A percentile compares a stretch with the other conserved stretches of the same genome.
Evolutionary conservation across 2,888 invertebrate species (phyloP).

Genomic region (Morinoia aosen): DNA sequence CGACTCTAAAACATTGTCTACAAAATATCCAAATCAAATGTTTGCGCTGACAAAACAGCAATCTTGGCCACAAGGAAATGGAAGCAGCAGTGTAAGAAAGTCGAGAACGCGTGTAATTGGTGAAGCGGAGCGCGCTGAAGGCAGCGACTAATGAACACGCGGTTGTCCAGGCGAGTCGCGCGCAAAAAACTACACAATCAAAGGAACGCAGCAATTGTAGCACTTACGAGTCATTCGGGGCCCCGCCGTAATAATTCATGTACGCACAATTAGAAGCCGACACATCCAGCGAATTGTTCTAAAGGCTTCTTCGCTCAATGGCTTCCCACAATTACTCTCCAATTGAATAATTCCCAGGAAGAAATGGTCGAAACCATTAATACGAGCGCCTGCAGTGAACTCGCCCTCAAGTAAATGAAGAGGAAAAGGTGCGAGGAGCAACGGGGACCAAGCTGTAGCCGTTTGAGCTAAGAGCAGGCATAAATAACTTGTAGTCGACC

Average conservation of each 20-base stretch:
- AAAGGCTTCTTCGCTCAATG: conserved; percentile 16
- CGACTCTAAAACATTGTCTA: too few species aligned
- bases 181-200: conserved; percentile 20
- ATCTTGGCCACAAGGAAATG: too few species aligned
- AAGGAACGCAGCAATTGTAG: conserved; percentile 33
- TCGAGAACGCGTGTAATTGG: background rate
- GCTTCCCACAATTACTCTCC: conserved; percentile 48
- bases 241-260: conserved; percentile 38
- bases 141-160: conserved; percentile 30
- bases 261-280: conserved; percentile 41
- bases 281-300: conserved; percentile 38
- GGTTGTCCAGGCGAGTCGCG: background rate
- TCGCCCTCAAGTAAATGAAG: background rate
- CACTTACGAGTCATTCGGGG: conserved; percentile 43
- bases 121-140: background rate
- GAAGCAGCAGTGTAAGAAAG: background rate
- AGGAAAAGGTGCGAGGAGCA: background rate
- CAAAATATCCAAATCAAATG: too few species aligned
- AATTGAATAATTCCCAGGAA: conserved; percentile 33
- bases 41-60: too few species aligned
- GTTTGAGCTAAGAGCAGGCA: background rate
- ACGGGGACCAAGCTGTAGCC: background rate
- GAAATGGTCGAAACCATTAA: background rate
- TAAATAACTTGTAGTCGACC: background rate
- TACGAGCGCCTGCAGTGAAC: background rate